Evolutionary conservation across 2,888 invertebrate genomes (phyloP).

Genomic region (Sympetrum striolatum): DNA sequence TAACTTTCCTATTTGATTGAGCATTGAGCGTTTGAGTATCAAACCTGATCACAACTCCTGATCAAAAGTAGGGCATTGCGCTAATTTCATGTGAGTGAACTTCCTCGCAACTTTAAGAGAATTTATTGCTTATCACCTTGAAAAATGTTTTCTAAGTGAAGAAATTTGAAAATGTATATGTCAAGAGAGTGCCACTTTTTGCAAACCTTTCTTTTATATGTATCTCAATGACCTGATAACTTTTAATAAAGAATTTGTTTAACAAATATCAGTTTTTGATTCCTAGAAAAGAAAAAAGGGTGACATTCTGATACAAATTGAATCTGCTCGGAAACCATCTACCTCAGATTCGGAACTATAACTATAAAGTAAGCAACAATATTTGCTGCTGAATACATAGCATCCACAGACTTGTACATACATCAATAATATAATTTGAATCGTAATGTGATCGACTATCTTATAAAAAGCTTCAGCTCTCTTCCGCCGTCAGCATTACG

Average conservation of each 20-base stretch:
- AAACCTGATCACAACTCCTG: not conserved
- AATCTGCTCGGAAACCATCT: too few species aligned
- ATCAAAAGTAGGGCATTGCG: not conserved
- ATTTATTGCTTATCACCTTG: not conserved
- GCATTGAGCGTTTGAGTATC: not conserved
- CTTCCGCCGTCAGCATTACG: too few species aligned
- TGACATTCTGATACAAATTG: too few species aligned
- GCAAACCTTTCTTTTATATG: not conserved
- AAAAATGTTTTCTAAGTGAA: not conserved
- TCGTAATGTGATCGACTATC: too few species aligned
- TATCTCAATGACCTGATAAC: not conserved
- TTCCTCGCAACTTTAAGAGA: not conserved
- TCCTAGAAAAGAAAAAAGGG: too few species aligned
- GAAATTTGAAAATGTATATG: not conserved
- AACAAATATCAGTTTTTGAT: not conserved
- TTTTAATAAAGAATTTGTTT: not conserved
- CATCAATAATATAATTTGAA: too few species aligned
- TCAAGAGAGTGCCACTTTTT: not conserved
- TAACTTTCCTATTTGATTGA: not conserved
- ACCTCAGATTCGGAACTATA: too few species aligned
- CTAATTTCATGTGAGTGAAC: not conserved
- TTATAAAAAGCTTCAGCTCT: too few species aligned
- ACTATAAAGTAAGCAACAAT: too few species aligned
- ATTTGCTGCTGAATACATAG: too few species aligned
- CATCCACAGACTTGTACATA: too few species aligned